Evolutionary conservation across 2,113 vertebrate species (phyloP).

Genomic region (Bucco capensis): DNA sequence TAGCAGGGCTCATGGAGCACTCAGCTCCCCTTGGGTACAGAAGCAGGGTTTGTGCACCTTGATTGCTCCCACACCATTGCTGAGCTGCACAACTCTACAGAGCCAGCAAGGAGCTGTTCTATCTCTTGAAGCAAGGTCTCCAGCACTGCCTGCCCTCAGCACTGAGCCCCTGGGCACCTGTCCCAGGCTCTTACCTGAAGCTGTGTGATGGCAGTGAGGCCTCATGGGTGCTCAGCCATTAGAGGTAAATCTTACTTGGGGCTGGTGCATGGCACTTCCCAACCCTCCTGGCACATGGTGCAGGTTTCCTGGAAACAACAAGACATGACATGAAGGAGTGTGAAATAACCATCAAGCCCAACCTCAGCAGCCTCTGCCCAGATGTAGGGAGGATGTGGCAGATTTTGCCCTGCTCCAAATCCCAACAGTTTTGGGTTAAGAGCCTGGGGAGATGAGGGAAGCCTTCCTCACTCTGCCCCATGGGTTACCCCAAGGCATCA

Average conservation of each 20-base stretch:
- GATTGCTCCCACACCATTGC: fast-evolving
- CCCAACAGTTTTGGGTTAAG: background rate
- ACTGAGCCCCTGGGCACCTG: fast-evolving
- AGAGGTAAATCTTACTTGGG: fast-evolving
- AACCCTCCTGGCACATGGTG: fast-evolving
- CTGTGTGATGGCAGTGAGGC: background rate
- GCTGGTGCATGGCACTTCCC: fast-evolving
- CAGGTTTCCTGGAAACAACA: background rate
- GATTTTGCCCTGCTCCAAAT: background rate
- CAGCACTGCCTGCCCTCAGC: background rate
- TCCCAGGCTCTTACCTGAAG: background rate
- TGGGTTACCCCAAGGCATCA: background rate
- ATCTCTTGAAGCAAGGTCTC: background rate
- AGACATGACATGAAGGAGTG: too few relatives aligned
- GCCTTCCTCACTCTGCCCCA: fast-evolving
- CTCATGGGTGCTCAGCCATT: fast-evolving
- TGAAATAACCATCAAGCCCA: fast-evolving
- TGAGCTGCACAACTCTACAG: fast-evolving
- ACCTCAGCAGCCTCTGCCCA: background rate
- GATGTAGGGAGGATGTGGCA: background rate
- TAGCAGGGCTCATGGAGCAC: background rate
- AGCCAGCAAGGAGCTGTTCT: background rate
- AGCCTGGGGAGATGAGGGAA: background rate
- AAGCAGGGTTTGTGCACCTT: background rate
- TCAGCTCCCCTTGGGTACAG: background rate